Conservation (phyloP, 2,113 vertebrate genomes). For the Phylloscopus trochiloides region DNA sequence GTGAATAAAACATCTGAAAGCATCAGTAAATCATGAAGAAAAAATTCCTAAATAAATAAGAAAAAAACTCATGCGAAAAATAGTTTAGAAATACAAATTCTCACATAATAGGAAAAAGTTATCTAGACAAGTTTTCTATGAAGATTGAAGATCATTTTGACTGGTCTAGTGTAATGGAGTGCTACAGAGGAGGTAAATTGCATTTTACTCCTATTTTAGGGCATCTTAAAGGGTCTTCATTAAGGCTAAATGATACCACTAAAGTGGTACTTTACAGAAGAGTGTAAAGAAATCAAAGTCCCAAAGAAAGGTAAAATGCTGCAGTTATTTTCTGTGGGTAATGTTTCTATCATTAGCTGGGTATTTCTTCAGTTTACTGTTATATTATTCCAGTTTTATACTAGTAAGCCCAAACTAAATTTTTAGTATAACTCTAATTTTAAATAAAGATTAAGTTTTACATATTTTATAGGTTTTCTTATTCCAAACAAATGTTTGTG, state of each 20-base stretch:
- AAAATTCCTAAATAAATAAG: not conserved
- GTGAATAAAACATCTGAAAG: not conserved
- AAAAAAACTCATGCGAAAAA: not conserved
- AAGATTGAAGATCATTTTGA: not conserved
- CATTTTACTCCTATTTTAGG: not conserved
- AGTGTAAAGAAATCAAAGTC: not conserved
- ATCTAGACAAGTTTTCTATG: not conserved
- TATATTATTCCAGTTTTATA: not conserved
- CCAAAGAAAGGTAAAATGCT: not conserved
- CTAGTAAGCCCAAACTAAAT: not conserved
- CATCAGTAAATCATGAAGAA: not conserved
- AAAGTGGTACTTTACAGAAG: not conserved
- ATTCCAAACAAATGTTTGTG: not conserved
- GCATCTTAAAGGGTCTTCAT: not conserved
- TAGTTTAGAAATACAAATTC: not conserved
- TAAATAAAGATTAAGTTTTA: not conserved
- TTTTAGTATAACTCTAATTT: not conserved
- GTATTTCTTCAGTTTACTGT: not conserved
- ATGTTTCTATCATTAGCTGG: not conserved
- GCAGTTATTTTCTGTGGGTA: not conserved
- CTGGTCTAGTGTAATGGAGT: not conserved
- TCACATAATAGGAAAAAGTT: not conserved
- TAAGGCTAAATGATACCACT: not conserved
- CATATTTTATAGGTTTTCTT: not conserved
- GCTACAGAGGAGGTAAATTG: not conserved